Conservation (phyloP, 1,140 invertebrate genomes). For the Hycleus phaleratus region DNA sequence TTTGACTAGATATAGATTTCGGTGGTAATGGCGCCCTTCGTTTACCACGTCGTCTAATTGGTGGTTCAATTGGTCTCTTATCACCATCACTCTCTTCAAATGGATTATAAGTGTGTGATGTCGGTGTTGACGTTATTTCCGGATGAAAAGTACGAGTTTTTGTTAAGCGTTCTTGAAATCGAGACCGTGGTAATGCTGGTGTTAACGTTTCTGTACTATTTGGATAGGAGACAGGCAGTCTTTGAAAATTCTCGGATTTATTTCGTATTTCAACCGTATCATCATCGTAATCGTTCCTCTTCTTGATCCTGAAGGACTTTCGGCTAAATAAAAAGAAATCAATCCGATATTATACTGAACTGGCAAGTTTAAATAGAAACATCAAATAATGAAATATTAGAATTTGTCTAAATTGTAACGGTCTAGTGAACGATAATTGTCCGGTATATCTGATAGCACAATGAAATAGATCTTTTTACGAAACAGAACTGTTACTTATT, state of each 20-base stretch:
- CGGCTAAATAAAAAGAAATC: neutral
- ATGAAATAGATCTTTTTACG: too few relatives aligned
- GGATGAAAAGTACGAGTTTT: neutral
- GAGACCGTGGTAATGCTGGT: slow-evolving; percentile 12
- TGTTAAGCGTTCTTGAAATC: slow-evolving; percentile 13
- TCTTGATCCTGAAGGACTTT: slow-evolving; percentile 5
- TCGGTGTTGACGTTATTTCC: neutral
- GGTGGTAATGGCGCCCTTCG: slow-evolving; percentile 1
- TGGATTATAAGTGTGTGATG: slow-evolving; percentile 1
- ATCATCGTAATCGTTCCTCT: neutral
- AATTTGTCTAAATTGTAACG: too few relatives aligned
- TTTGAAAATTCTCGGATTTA: neutral
- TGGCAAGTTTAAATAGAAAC: too few relatives aligned
- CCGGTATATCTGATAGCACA: too few relatives aligned
- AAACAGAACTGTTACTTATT: too few relatives aligned
- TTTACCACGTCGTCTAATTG: neutral
- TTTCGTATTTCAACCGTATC: neutral
- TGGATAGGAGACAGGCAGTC: slow-evolving; percentile 1
- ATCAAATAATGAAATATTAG: too few relatives aligned
- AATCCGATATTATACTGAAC: too few relatives aligned
- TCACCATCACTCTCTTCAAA: slow-evolving; percentile 9
- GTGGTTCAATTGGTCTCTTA: neutral
- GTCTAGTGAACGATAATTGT: too few relatives aligned
- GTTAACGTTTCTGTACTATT: neutral
- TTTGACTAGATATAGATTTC: slow-evolving; percentile 7